Conservation (phyloP, 2,797 vertebrate species). For the Dryobates pubescens region DNA sequence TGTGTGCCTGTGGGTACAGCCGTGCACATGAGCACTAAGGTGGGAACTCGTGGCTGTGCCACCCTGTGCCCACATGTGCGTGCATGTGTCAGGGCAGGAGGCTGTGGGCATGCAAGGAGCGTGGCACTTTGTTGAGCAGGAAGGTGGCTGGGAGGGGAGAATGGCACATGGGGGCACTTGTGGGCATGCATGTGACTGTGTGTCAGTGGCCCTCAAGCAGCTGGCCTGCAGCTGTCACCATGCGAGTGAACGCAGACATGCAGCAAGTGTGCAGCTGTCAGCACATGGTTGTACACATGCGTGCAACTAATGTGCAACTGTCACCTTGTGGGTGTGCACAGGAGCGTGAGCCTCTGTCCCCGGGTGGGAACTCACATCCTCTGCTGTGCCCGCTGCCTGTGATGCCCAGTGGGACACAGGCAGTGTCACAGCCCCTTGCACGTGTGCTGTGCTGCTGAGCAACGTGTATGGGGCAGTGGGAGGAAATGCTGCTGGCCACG, state of each 20-base stretch:
- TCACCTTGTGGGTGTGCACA: background rate
- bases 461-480: background rate
- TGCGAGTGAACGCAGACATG: too few relatives aligned
- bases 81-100: too few relatives aligned
- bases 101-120: background rate
- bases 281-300: background rate
- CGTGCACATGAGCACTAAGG: accelerated
- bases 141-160: background rate
- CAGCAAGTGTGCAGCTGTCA: too few relatives aligned
- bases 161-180: background rate
- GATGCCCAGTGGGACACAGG: background rate
- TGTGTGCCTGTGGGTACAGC: background rate
- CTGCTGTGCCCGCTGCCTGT: accelerated
- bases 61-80: accelerated
- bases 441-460: background rate
- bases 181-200: accelerated
- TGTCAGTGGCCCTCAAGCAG: accelerated
- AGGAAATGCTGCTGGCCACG: background rate
- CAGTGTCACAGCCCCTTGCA: accelerated
- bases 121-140: accelerated
- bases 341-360: accelerated
- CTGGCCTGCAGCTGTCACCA: accelerated
- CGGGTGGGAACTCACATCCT: background rate
- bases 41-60: accelerated
- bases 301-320: accelerated